Base-by-base conservation (phyloP, 2,113 vertebrate species). In the Cyprinus carpio region DNA sequence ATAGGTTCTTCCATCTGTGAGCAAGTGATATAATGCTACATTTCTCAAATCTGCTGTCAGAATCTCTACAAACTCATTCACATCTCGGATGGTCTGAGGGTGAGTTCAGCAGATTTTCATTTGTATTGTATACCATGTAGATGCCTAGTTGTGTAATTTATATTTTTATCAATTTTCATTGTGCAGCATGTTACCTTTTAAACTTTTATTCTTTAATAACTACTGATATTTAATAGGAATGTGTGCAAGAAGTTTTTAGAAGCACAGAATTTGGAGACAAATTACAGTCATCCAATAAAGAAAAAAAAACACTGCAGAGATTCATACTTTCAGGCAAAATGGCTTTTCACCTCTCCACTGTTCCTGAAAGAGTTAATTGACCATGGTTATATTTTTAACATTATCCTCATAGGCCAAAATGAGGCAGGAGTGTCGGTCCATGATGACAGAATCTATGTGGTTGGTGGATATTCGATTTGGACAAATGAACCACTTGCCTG, bases 381-480 rank as follows among this genome's bases (percentile, higher is more conserved):
- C 9, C 34, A 23, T 40, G 69, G 20, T 43, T 34, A 67, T 78
- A 13, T 79, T 87, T 29, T 75, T 62, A 31, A 27, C 6, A 85
- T 87, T 64, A 1, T 75, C 58, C 64, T n/a, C 34, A 15, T 90
- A 99, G 98, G 97, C 91, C 98, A 99, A 91, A 99, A 99, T 80
- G 98, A 99, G 92, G 97, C 97, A 54, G 98, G 97, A 87, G 96
- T 99, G 25, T 97, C 98, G 0, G 97, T 99, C 80, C 97, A 99
- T 81, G 96, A 96, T 84, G 96, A 96, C 89, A 96, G 97, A 92
- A 98, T 99, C 93, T 99, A 99, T 92, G 96, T 99, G 93, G 97
- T 99, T 82, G 98, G 98, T 85, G 98, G 98, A 86, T 99, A 99
- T 92, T 99, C 98, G 6, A 99, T 99, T 93, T 99, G 98, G 98